A percentile compares a stretch with the other conserved stretches of the same genome.
Evolutionary conservation across 2,888 invertebrate genomes (phyloP).

Genomic region (Xylota sylvarum): DNA sequence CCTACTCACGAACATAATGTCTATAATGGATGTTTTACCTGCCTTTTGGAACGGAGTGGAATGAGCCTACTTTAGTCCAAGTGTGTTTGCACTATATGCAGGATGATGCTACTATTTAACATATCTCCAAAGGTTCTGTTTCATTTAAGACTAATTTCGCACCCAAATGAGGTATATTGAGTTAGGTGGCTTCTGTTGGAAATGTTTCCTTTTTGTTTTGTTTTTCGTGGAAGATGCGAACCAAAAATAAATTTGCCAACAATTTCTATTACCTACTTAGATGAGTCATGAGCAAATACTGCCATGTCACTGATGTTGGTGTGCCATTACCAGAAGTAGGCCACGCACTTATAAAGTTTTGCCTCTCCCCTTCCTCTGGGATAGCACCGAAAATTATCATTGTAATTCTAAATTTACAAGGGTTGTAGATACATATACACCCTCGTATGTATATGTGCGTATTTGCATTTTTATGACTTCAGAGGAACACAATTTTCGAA

Average conservation of each 20-base stretch:
- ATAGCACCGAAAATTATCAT: constrained; percentile 52
- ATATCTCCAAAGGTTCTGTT: too few species aligned
- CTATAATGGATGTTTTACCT: too few species aligned
- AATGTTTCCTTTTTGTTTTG: too few species aligned
- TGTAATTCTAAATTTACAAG: constrained; percentile 63
- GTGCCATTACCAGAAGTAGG: background rate
- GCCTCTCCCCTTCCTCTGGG: background rate
- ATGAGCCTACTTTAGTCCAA: too few species aligned
- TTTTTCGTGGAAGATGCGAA: background rate
- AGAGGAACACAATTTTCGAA: constrained; percentile 58
- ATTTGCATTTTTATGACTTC: constrained; percentile 69
- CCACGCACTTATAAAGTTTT: background rate
- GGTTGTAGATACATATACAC: constrained; percentile 17
- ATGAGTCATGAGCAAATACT: constrained; percentile 22
- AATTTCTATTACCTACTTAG: constrained; percentile 5
- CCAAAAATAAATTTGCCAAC: background rate
- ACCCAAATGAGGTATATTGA: too few species aligned
- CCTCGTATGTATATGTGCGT: too few species aligned
- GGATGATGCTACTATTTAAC: too few species aligned
- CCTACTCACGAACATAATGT: too few species aligned
- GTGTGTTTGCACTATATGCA: background rate
- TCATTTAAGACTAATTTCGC: too few species aligned
- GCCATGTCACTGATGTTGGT: constrained; percentile 13
- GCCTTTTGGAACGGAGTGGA: too few species aligned
- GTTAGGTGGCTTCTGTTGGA: too few species aligned